phyloP scores from a whole-genome alignment of 2,888 invertebrate species.

The Diadegma fenestrale region DNA sequence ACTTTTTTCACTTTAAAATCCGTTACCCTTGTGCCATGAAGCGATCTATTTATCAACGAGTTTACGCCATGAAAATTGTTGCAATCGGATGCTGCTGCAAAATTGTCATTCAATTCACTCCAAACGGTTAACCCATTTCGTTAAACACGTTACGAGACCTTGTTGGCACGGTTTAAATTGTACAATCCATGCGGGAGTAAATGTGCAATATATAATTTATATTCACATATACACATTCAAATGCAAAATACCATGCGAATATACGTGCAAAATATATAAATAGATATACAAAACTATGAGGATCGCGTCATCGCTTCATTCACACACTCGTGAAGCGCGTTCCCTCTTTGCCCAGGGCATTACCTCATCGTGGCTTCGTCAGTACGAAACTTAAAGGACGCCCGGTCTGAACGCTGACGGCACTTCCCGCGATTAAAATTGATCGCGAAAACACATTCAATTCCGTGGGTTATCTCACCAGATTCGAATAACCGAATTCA shows the following conservation, averaged over 20 bases:
- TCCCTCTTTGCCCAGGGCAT: conserved; percentile 38
- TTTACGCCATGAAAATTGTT: conserved; percentile 8
- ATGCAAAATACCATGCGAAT: neutral
- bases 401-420: conserved; percentile 77
- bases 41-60: neutral
- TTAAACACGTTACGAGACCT: conserved; percentile 30
- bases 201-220: conserved; percentile 14
- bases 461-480: conserved; percentile 38
- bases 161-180: conserved; percentile 36
- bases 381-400: conserved; percentile 72
- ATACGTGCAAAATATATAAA: conserved; percentile 5
- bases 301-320: conserved; percentile 70
- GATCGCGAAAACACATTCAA: conserved; percentile 39
- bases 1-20: neutral
- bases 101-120: conserved; percentile 44
- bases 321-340: conserved; percentile 21
- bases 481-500: neutral
- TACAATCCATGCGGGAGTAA: conserved; percentile 4
- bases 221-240: neutral
- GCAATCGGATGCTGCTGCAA: conserved; percentile 43
- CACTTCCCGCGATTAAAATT: conserved; percentile 68
- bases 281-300: conserved; percentile 30
- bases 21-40: neutral
- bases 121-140: conserved; percentile 41
- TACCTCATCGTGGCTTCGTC: conserved; percentile 66